These are phyloP conservation scores for Anolis apletophallus DNA, from an alignment of 2,797 vertebrate species.

Conservation along the genomic window DNA sequence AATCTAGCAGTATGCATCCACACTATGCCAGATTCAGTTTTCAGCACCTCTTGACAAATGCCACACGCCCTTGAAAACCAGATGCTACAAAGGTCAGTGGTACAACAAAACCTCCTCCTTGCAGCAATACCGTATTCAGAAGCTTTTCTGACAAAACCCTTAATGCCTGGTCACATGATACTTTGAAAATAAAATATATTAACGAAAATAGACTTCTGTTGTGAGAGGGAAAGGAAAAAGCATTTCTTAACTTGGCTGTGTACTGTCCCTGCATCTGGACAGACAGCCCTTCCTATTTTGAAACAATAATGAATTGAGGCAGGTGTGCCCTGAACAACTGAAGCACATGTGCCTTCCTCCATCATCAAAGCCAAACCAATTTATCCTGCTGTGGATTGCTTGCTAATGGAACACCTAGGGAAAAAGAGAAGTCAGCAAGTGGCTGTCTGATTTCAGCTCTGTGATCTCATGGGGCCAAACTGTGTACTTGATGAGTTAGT, in stretches of 20 bases:
- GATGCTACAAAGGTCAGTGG: not conserved
- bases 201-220: slow-evolving; percentile 20
- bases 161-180: slow-evolving; percentile 48
- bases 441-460: slow-evolving; percentile 74
- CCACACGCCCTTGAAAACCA: slow-evolving; percentile 4
- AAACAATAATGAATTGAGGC: slow-evolving; percentile 59
- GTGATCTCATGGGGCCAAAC: slow-evolving; percentile 70
- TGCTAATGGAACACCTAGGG: slow-evolving; percentile 56
- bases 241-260: slow-evolving; percentile 31
- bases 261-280: slow-evolving; percentile 45
- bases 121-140: not conserved
- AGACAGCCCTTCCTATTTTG: slow-evolving; percentile 50
- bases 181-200: slow-evolving; percentile 59
- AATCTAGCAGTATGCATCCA: not conserved
- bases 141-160: not conserved
- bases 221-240: slow-evolving; percentile 35
- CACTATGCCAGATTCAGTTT: not conserved
- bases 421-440: slow-evolving; percentile 66
- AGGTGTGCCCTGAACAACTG: slow-evolving; percentile 41
- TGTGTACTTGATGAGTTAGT: slow-evolving; percentile 68
- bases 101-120: not conserved
- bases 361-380: slow-evolving; percentile 62
- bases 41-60: not conserved
- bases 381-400: slow-evolving; percentile 72
- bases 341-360: slow-evolving; percentile 58